phyloP scores from a whole-genome alignment of 1,140 invertebrate genomes.

The Penaeus chinensis region DNA sequence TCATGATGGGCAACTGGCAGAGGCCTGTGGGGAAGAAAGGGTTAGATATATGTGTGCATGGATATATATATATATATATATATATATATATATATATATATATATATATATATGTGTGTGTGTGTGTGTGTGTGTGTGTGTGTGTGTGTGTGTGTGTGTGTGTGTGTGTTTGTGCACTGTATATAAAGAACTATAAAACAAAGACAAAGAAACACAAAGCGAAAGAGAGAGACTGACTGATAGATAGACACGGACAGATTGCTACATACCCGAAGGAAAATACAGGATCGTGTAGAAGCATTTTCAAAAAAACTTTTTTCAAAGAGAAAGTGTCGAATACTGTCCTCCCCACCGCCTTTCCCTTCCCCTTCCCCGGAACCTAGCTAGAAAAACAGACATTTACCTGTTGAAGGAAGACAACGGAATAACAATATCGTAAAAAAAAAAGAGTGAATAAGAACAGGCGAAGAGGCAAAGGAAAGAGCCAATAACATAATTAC shows the following conservation, averaged over 20 bases:
- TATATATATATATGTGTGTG: slow-evolving; percentile 22
- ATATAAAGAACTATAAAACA: not conserved
- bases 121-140: slow-evolving; percentile 10
- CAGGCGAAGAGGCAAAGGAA: no score
- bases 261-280: not conserved
- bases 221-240: not conserved
- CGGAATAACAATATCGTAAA: no score
- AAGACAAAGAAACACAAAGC: not conserved
- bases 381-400: no score
- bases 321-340: no score
- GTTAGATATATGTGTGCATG: not conserved
- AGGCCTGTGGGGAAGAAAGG: not conserved
- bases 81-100: slow-evolving; percentile 26
- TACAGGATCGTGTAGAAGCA: not conserved
- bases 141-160: not conserved
- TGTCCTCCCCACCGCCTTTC: no score
- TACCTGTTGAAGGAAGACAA: no score
- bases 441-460: no score
- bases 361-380: no score
- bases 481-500: no score
- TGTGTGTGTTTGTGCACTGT: not conserved
- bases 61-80: slow-evolving; percentile 21
- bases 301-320: not conserved
- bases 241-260: not conserved
- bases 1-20: no score